phyloP scores from a whole-genome alignment of 2,888 invertebrate genomes.

The Cephalotes varians region DNA sequence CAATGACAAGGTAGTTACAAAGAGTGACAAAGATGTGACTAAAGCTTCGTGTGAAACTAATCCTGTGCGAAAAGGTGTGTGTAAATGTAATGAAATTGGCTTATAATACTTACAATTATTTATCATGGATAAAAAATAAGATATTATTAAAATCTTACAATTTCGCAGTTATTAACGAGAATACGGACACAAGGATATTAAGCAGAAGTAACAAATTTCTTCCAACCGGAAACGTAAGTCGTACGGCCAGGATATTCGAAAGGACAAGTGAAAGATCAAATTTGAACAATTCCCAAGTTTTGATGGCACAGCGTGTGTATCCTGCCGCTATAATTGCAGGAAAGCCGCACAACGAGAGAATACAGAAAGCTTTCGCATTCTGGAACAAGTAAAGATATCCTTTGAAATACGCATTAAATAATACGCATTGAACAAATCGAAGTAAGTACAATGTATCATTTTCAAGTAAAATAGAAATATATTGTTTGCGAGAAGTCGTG shows the following conservation, averaged over 20 bases:
- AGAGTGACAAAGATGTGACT: constrained; percentile 63
- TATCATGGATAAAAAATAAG: background rate
- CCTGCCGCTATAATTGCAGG: constrained; percentile 57
- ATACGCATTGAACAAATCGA: background rate
- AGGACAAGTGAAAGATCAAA: constrained; percentile 73
- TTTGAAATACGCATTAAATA: background rate
- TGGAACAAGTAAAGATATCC: constrained; percentile 83
- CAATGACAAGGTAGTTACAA: constrained; percentile 56
- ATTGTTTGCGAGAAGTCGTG: constrained; percentile 11
- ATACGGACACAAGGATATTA: constrained; percentile 80
- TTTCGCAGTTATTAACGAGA: constrained; percentile 69
- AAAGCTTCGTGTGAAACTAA: constrained; percentile 71
- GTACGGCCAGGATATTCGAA: constrained; percentile 84
- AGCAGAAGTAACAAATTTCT: constrained; percentile 72
- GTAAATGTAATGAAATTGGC: constrained; percentile 10
- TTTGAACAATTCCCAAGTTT: constrained; percentile 48
- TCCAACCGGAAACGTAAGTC: constrained; percentile 83
- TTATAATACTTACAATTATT: constrained; percentile 1
- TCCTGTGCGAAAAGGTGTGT: constrained; percentile 71
- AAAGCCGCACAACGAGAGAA: constrained; percentile 80
- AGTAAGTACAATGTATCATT: background rate
- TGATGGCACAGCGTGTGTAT: constrained; percentile 59
- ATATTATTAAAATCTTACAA: constrained; percentile 1
- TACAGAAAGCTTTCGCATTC: constrained; percentile 86
- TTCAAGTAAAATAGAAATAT: constrained; percentile 10